These are phyloP conservation scores for Drosophila phalerata DNA, from an alignment of 2,888 invertebrate genomes.

Conservation along the genomic window DNA sequence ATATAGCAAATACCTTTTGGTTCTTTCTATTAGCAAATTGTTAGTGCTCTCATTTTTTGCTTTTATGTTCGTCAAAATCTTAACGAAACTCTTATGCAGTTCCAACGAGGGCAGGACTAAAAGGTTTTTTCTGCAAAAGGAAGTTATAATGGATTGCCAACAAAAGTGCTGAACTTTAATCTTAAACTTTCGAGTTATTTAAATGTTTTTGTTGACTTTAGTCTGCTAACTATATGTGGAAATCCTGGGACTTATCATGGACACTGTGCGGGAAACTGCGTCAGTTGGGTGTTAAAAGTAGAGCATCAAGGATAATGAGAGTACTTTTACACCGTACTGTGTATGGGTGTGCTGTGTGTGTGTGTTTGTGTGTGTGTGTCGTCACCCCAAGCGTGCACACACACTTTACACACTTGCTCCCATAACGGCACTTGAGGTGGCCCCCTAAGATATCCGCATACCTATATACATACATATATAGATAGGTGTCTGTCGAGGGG, in stretches of 20 bases:
- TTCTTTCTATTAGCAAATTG: not conserved
- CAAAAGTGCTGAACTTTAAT: not conserved
- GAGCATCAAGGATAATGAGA: conserved; percentile 77
- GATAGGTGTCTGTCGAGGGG: conserved; percentile 44
- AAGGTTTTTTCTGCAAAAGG: not conserved
- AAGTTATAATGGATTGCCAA: not conserved
- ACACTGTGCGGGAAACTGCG: conserved; percentile 45
- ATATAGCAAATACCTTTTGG: not conserved
- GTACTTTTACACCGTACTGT: conserved; percentile 62
- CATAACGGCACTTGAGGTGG: conserved; percentile 55
- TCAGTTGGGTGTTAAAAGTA: conserved; percentile 66
- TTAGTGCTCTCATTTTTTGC: not conserved
- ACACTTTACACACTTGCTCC: conserved; percentile 29
- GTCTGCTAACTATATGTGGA: conserved; percentile 13
- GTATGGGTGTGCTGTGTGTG: not conserved
- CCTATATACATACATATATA: conserved; percentile 45
- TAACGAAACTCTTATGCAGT: not conserved
- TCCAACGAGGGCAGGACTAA: not conserved
- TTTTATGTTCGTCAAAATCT: not conserved
- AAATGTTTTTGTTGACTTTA: not conserved
- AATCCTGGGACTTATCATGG: conserved; percentile 23
- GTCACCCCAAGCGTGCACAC: conserved; percentile 29
- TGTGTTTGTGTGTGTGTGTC: conserved; percentile 7
- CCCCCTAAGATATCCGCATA: conserved; percentile 49
- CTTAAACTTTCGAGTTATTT: not conserved